Evolutionary conservation across 1,140 invertebrate species (phyloP), one percentile per base, ranked within the genome.

Genomic region (Pseudomyrmex gracilis): DNA sequence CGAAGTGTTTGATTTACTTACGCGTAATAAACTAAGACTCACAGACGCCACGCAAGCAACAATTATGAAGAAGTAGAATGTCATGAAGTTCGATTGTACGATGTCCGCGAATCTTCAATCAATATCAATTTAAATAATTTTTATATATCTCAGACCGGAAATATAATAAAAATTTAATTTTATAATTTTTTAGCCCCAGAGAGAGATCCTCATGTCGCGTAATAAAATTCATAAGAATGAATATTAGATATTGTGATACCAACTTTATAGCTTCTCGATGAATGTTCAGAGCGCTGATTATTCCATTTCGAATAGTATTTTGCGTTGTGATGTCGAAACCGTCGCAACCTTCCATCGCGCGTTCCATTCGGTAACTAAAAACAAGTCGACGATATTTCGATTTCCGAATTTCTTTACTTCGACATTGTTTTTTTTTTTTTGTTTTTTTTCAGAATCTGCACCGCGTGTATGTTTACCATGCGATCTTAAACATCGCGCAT

Each of bases 311-410:
- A 7, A 55, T 55, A 7, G 15, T n/a, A 55, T 55, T 17, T 15
- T n/a, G 12, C n/a, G 15, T 15, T n/a, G n/a, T 1, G 8, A 55
- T 15, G 4, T 55, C 13, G 5, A 55, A 55, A 55, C 12, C 5
- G 13, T 55, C 4, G 53, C n/a, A 55, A 0, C n/a, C 8, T n/a
- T 17, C 10, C 53, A 55, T 55, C n/a, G 53, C 53, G n/a, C n/a
- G 53, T 22, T 63, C 20, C 20, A 63, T 63, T 63, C 61, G 22
- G 12, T 63, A 63, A 15, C 61, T 63, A 43, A n/a, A 43, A 63
- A 24, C 5, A 34, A 22, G 17, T 34, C 12, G 12, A 9, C 13
- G 13, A 63, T 63, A 43, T 15, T 63, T 13, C 20, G 7, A 24
- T 34, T 34, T 34, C 10, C 7, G 17, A 3, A n/a, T n/a, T 55